Base-by-base conservation (phyloP, 2,797 vertebrate species). In the Gambusia yucatana region DNA sequence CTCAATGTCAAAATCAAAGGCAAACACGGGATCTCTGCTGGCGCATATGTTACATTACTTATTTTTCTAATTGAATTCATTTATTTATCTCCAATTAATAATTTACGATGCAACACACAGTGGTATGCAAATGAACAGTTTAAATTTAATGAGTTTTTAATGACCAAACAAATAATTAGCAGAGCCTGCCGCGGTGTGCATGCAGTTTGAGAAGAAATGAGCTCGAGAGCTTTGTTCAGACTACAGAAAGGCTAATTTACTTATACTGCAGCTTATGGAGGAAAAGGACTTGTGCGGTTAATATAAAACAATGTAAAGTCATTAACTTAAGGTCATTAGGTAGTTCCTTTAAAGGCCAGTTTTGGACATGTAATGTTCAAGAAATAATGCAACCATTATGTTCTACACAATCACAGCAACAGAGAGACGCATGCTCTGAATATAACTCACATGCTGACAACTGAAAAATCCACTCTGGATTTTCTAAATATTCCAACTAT, bases 61-160 rank as follows among this genome's bases (percentile, higher is more conserved):
- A 95, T 95, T 95, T 95, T 91, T 92, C 88, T 94, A 96, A 95
- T 95, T 95, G 92, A 95, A 94, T 96, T 96, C 94, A 96, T 95
- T 96, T 95, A 96, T 96, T 96, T 95, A 96, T 95, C 94, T 95
- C 93, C 94, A 94, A 95, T 96, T 96, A 96, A 96, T 96, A 96
- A 96, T 96, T 94, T 93, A 96, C 93, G 92, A 95, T 94, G 94
- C 95, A 93, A 95, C 95, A 94, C 95, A 95, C 94, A 94, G 94
- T 92, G 91, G 91, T 96, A 96, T 96, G 96, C 95, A 96, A 96
- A 96, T 96, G 89, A 96, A 94, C 95, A 94, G 94, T 96, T 95
- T 96, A 94, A 96, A 96, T 96, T 96, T 96, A 96, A 96, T 96
- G 95, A 95, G 95, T 95, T 96, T 96, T 96, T 96, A 96, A 96